Evolutionary conservation across 2,888 invertebrate species (phyloP), one percentile per base, ranked within the genome.

Genomic region (Luffia ferchaultella): DNA sequence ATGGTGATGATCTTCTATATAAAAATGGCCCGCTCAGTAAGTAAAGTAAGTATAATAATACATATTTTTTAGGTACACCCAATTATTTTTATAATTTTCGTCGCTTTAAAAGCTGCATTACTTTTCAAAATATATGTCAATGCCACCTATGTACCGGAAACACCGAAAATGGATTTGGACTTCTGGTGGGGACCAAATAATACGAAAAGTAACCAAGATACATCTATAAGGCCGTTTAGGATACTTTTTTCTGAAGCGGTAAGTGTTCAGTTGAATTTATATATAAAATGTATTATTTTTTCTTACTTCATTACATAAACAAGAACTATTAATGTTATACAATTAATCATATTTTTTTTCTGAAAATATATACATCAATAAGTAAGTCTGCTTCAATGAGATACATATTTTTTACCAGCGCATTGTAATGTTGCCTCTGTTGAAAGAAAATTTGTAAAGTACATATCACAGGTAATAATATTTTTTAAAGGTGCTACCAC

Each of bases 231-330:
- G 52, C 87, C 87, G 0, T 91, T 87, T 58, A 85, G 85, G 63
- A 84, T 90, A 44, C 66, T 87, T 2, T 80, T 89, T 51, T 65
- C 87, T 2, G 84, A 88, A 57, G 73, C 87, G 65, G 90, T 90
- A 65, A 80, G 79, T 75, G 48, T 30, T 43, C n/a, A n/a, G n/a
- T n/a, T 20, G 20, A n/a, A 41, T 41, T 42, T 47, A 47, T 42
- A 47, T 41, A 47, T 41, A 41, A 47, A 12, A 54, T 3, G 16
- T 40, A 49, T 16, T 16, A 20, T 44, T n/a, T 5, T 16, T 43
- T 15, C 16, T 16, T 15, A 16, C 16, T n/a, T 43, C 43, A 15
- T 43, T 43, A 5, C 2, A 1, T n/a, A 20, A 1, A 5, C n/a
- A n/a, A n/a, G n/a, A n/a, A n/a, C n/a, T n/a, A n/a, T n/a, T n/a